Percentiles rank a stretch among this genome's conserved stretches.
Conservation (phyloP, 2,888 invertebrate genomes). For the Andrena praecox region DNA sequence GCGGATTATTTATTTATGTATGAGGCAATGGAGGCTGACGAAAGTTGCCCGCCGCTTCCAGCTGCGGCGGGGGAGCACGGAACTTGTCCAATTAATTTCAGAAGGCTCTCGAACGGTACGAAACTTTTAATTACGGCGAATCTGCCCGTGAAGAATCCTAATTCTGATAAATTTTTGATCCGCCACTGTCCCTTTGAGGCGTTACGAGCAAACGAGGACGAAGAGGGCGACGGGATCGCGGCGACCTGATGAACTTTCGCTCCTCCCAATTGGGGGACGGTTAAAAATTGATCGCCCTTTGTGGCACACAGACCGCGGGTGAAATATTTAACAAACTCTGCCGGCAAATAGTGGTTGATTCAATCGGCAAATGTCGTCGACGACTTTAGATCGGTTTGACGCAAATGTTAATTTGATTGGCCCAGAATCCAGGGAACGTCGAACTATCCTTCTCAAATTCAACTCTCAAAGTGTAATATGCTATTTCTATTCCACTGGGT, state of each 20-base stretch:
- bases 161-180: conserved; percentile 53
- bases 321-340: background rate
- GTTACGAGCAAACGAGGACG: conserved; percentile 16
- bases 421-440: too few species aligned
- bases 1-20: conserved; percentile 41
- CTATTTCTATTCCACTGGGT: too few species aligned
- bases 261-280: background rate
- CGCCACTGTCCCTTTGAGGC: conserved; percentile 13
- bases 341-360: background rate
- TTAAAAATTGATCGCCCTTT: conserved; percentile 4
- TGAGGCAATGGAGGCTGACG: background rate
- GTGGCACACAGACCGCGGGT: background rate
- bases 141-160: conserved; percentile 51
- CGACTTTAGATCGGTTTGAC: too few species aligned
- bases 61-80: background rate
- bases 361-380: too few species aligned
- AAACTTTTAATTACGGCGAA: conserved; percentile 60
- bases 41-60: conserved; percentile 15
- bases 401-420: too few species aligned
- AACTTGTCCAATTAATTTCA: conserved; percentile 60
- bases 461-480: too few species aligned
- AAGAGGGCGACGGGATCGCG: background rate
- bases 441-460: too few species aligned
- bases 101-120: conserved; percentile 44
- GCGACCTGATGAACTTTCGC: background rate